Evolutionary conservation across 2,113 vertebrate species (phyloP), one percentile per base, ranked within the genome.

Genomic region (Cyrtonyx montezumae): DNA sequence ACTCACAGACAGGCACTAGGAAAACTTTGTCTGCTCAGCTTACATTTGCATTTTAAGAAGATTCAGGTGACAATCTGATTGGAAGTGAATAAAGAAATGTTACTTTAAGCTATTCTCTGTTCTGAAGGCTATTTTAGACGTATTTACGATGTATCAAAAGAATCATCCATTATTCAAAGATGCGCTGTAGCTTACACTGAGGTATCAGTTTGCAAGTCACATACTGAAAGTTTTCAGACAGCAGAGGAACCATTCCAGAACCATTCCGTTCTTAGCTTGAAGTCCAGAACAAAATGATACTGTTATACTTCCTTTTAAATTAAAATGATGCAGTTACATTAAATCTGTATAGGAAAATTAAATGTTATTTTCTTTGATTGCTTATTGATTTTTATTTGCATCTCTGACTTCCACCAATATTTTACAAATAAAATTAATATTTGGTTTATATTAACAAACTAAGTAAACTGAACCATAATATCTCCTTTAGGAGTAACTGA

Each of bases 231-330:
- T 90, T 92, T 95, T 94, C 84, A 81, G 95, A 93, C 70, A 89
- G 90, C 89, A 94, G 69, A 88, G 86, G 91, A 96, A 85, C 69
- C 32, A 59, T 42, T 94, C 80, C 75, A 85, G 82, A 93, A 40
- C 40, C 40, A 40, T 40, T 40, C 40, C 40, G 90, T 76, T 92
- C 71, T n/a, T 73, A 71, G 46, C 61, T 80, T 87, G 40, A 94
- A 25, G 7, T 68, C 36, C 71, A 55, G 49, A 87, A 62, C 14
- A 92, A 86, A 53, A 94, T 37, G 2, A 63, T 32, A 26, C 18
- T 56, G 25, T 67, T 25, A 16, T 13, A 34, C 30, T 62, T 76
- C 59, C 18, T 78, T 62, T 76, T 42, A 92, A 84, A 70, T 20
- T 28, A 40, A 55, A 30, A 46, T 9, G 66, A 55, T 19, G 75